A percentile compares a stretch with the other conserved stretches of the same genome.
Conservation (phyloP, 2,113 vertebrate species). For the Nothoprocta pentlandii region DNA sequence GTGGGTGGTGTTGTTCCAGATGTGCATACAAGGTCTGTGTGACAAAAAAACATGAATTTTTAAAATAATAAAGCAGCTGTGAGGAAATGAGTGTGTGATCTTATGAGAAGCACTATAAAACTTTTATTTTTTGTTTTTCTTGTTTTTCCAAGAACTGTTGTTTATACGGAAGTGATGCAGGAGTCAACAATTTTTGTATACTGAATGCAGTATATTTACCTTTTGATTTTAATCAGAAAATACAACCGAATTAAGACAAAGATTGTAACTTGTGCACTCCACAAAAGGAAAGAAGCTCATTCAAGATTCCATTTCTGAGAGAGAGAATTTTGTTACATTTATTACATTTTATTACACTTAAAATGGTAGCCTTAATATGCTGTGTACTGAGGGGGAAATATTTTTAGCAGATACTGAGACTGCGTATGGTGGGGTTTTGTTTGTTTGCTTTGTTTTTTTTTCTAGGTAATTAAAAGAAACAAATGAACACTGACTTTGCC, state of each 20-base stretch:
- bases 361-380: neutral
- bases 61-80: neutral
- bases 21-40: neutral
- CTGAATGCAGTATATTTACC: neutral
- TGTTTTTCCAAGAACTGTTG: neutral
- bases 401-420: neutral
- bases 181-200: neutral
- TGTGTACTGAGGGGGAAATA: neutral
- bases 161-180: neutral
- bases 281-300: neutral
- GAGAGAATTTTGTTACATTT: neutral
- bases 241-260: neutral
- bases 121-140: neutral
- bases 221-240: neutral
- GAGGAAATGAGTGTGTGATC: neutral
- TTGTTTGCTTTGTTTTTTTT: neutral
- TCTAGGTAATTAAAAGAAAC: neutral
- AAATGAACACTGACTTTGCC: fast-evolving
- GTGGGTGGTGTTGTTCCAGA: neutral
- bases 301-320: neutral
- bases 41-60: neutral
- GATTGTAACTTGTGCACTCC: neutral
- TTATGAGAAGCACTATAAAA: neutral
- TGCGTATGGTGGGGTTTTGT: neutral
- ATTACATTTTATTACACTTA: neutral